Base-by-base conservation (phyloP, 2,888 invertebrate genomes). In the Hypsopygia costalis region DNA sequence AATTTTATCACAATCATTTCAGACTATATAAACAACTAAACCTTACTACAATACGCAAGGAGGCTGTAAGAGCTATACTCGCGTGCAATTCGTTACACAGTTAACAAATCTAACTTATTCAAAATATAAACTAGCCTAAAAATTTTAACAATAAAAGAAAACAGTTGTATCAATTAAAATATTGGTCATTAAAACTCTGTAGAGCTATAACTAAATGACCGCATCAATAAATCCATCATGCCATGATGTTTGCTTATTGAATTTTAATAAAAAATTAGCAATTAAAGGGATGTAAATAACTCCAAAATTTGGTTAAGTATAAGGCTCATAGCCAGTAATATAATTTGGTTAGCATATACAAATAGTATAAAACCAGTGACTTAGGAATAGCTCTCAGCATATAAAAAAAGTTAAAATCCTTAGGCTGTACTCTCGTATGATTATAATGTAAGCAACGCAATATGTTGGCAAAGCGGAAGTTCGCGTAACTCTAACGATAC, bases 311-410 rank as follows among this genome's bases (percentile, higher is more conserved):
- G 73, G 64, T 75, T 73, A 71, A 73, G 68, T 57, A 58, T 60
- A 58, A 51, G 83, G 78, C 85, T 83, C 64, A 67, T 48, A 83
- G 85, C 85, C 85, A 53, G 58, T 72, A 69, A 69, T 73, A 67
- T 69, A 68, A 70, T 74, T 73, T 72, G 58, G 62, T 76, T 74
- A 69, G 62, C 64, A 62, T 71, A 72, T 79, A 83, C 71, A 77
- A 81, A 76, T 77, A 69, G 80, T 83, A 80, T 77, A 85, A 85
- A 81, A 79, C 49, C 78, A 79, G 87, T 75, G 87, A 88, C 86
- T 87, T 86, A 88, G 88, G 78, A 87, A 87, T 88, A 88, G 88
- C 88, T 87, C 88, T 85, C 87, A 86, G 87, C 72, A 74, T 81
- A 77, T 78, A 80, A 81, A 83, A 81, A 86, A 81, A 67, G 85